Base-by-base conservation (phyloP, 2,888 invertebrate genomes). In the Leptopilina syphax region DNA sequence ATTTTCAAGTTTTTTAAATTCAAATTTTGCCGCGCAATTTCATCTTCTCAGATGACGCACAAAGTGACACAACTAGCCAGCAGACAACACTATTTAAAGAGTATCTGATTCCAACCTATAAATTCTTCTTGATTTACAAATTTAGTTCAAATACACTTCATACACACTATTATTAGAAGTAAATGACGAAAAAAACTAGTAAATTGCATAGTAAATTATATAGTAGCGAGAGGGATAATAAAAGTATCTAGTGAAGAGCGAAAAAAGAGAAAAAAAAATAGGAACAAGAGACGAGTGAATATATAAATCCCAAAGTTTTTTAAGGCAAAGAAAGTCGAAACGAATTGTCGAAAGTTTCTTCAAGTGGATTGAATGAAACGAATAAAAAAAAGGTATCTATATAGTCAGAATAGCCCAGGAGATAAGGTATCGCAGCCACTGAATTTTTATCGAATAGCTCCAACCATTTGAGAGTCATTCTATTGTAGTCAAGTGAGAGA, bases 401-500 rank as follows among this genome's bases (percentile, higher is more conserved):
- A 50, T 50, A 50, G 50, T 9, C 50, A 50, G 50, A 50, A 50
- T 47, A 54, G 54, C 12, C 5, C 27, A 18, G 24, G 70, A 70
- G 70, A 70, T 70, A 70, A 70, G 54, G 70, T 54, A 54, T 70
- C 70, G 50, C 50, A 70, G 54, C 12, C 27, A 65, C 34, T 65
- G 65, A 12, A 65, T 27, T 65, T 63, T 13, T 65, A 41, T 63
- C 63, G 41, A 65, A 65, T 27, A 41, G 34, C 13, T 12, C 50
- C 27, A 54, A 70, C 50, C 70, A 27, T 24, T n/a, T 34, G 50
- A 27, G 54, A 70, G 34, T 70, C 70, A 70, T 70, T 70, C 70
- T 70, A 54, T 34, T 54, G 27, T 70, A 70, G 54, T 54, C 27
- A 54, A 70, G 70, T 70, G 54, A 54, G 70, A 54, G 70, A 54